phyloP scores from a whole-genome alignment of 1,140 invertebrate genomes.

The Maconellicoccus hirsutus region DNA sequence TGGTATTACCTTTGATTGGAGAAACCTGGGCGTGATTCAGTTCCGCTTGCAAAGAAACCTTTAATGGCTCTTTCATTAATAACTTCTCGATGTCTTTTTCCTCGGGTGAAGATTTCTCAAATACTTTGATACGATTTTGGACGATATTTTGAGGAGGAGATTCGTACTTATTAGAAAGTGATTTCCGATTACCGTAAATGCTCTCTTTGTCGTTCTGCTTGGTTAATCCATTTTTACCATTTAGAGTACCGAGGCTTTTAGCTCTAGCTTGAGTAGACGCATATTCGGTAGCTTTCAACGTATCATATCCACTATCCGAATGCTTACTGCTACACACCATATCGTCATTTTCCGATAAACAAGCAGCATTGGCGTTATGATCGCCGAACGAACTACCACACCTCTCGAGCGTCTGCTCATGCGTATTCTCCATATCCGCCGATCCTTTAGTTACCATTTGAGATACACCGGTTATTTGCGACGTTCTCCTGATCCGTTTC shows the following conservation, averaged over 20 bases:
- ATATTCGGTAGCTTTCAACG: constrained; percentile 29
- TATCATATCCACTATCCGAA: constrained; percentile 37
- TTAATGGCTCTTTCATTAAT: constrained; percentile 38
- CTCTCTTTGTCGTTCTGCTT: constrained; percentile 27
- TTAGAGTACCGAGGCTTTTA: background rate
- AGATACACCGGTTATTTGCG: background rate
- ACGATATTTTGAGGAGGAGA: constrained; percentile 39
- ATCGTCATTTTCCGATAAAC: constrained; percentile 11
- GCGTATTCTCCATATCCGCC: background rate
- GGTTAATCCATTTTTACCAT: background rate
- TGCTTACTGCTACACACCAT: constrained; percentile 29
- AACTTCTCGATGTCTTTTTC: constrained; percentile 32
- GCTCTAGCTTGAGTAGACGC: background rate
- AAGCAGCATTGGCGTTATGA: background rate
- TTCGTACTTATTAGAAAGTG: constrained; percentile 27
- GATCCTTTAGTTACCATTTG: background rate
- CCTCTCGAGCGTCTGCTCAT: background rate
- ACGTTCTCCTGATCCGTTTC: background rate
- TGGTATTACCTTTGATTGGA: background rate
- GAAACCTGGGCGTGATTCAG: background rate
- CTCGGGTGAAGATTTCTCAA: constrained; percentile 24
- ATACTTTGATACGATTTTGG: constrained; percentile 38
- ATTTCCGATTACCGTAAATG: constrained; percentile 22
- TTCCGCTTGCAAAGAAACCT: constrained; percentile 24
- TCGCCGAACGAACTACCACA: background rate